Percentiles rank a stretch among this genome's conserved stretches.
Conservation (phyloP, 1,140 invertebrate species). For the Drosophila sulfurigaster region DNA sequence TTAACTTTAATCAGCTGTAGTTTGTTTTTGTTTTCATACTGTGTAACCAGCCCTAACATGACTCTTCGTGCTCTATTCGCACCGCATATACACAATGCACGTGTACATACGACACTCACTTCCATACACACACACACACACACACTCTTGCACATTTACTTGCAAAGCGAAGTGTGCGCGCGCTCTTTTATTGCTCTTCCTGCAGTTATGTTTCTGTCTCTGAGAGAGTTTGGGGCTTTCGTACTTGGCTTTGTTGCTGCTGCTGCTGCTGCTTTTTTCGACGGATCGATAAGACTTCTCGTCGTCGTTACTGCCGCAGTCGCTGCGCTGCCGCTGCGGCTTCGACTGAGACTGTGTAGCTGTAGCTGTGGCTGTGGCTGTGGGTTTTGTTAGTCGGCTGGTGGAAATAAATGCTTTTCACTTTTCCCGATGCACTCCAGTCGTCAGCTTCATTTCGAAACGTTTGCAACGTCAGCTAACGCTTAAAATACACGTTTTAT, state of each 20-base stretch:
- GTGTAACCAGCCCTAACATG: slow-evolving; percentile 33
- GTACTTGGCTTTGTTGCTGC: slow-evolving; percentile 51
- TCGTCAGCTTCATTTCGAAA: slow-evolving; percentile 80
- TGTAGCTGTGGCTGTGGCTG: slow-evolving; percentile 47
- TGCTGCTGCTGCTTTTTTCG: background rate
- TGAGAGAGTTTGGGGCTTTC: slow-evolving; percentile 58
- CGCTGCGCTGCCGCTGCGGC: slow-evolving; percentile 20
- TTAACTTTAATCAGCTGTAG: slow-evolving; percentile 75
- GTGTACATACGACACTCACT: slow-evolving; percentile 13
- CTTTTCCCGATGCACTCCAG: slow-evolving; percentile 83
- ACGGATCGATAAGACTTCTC: slow-evolving; percentile 78
- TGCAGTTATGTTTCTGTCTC: slow-evolving; percentile 42
- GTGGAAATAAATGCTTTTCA: slow-evolving; percentile 84
- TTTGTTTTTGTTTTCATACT: slow-evolving; percentile 79
- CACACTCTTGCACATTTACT: slow-evolving; percentile 3
- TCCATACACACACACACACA: background rate
- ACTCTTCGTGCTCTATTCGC: slow-evolving; percentile 21
- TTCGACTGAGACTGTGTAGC: slow-evolving; percentile 25
- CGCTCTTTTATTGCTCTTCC: slow-evolving; percentile 20
- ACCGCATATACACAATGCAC: slow-evolving; percentile 25
- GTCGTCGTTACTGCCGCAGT: slow-evolving; percentile 26
- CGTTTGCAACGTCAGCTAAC: slow-evolving; percentile 71
- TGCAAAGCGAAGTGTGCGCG: slow-evolving; percentile 40
- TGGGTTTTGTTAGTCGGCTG: slow-evolving; percentile 31
- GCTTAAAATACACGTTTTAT: slow-evolving; percentile 20